Conservation (phyloP, 2,797 vertebrate genomes). For the Cynopterus sphinx region DNA sequence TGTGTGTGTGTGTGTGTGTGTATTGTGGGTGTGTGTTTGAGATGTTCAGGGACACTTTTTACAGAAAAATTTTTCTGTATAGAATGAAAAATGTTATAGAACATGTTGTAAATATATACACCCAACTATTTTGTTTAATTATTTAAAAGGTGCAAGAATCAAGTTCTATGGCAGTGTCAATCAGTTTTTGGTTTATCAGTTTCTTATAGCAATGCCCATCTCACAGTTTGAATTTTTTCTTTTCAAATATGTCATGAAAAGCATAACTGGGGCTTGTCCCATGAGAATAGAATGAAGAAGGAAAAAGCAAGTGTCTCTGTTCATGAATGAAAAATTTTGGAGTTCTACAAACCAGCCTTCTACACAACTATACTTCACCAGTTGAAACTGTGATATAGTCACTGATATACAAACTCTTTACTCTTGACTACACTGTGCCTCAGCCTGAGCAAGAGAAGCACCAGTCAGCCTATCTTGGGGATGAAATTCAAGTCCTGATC, state of each 20-base stretch:
- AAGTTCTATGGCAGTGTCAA: background rate
- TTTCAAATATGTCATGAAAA: background rate
- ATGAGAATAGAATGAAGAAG: background rate
- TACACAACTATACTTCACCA: background rate
- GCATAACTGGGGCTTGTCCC: background rate
- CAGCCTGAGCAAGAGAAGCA: fast-evolving
- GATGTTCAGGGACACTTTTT: background rate
- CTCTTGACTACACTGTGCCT: background rate
- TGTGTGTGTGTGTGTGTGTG: background rate
- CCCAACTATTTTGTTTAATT: background rate
- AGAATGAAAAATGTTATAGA: background rate
- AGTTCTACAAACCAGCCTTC: background rate
- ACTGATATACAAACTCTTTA: background rate
- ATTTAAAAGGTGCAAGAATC: background rate
- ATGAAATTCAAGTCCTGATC: background rate
- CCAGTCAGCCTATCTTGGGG: background rate
- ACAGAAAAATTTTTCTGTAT: background rate
- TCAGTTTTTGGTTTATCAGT: background rate
- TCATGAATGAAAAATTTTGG: background rate
- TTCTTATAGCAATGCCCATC: background rate
- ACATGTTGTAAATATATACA: background rate
- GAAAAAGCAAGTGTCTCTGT: background rate
- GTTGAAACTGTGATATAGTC: background rate
- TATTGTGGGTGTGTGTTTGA: background rate
- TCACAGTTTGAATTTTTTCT: background rate